Conservation (phyloP, 1,140 invertebrate genomes). For the Calycopis cecrops region DNA sequence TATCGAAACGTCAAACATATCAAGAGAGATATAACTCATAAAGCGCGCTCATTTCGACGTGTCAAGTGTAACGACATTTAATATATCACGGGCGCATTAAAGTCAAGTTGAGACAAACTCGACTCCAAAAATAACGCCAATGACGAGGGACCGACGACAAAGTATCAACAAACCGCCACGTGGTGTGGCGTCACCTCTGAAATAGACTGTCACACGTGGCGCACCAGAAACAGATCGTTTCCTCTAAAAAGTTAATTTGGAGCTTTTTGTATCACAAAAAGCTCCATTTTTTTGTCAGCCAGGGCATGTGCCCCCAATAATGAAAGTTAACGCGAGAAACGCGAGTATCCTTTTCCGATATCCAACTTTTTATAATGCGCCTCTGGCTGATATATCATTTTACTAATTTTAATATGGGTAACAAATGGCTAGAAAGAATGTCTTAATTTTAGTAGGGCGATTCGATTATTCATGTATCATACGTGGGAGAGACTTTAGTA, state of each 20-base stretch:
- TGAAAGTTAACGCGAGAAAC: slow-evolving; percentile 58
- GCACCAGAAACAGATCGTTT: slow-evolving; percentile 66
- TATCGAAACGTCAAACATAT: too few species aligned
- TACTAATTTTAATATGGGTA: neutral
- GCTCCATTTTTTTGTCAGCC: slow-evolving; percentile 56
- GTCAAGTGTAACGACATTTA: slow-evolving; percentile 47
- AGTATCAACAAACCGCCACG: slow-evolving; percentile 62
- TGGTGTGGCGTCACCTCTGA: slow-evolving; percentile 38
- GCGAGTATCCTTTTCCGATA: slow-evolving; percentile 61
- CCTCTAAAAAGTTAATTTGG: slow-evolving; percentile 73
- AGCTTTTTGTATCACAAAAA: slow-evolving; percentile 64
- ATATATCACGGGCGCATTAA: slow-evolving; percentile 64
- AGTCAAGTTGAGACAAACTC: slow-evolving; percentile 57
- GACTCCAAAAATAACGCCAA: slow-evolving; percentile 53
- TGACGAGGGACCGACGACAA: slow-evolving; percentile 65
- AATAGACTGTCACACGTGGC: slow-evolving; percentile 70
- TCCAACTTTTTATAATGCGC: slow-evolving; percentile 26
- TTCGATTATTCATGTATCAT: too few species aligned
- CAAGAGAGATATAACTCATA: too few species aligned
- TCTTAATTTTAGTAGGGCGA: neutral
- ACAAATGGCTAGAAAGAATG: slow-evolving; percentile 1
- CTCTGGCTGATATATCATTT: slow-evolving; percentile 1
- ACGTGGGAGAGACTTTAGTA: too few species aligned
- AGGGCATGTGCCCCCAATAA: slow-evolving; percentile 61
- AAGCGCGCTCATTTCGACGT: slow-evolving; percentile 30